Evolutionary conservation across 92 coral and sea anemone species (phyloP).

Genomic region (Anthopleura xanthogrammica): DNA sequence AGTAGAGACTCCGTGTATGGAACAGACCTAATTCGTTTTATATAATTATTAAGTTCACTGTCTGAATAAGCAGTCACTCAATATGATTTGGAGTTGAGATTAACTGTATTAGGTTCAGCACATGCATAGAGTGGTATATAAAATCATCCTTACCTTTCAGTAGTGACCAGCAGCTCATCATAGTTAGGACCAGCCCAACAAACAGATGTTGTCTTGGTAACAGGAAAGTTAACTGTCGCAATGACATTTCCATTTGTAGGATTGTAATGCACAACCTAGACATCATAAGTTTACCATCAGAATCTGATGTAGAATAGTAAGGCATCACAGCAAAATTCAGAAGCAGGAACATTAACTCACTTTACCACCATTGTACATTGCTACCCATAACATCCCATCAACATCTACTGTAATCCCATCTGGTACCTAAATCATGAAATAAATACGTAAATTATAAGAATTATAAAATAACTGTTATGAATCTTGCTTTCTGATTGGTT

Average conservation of each 20-base stretch:
- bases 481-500: neutral
- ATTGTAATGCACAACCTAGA: conserved; percentile 61
- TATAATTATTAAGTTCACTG: neutral
- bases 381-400: conserved; percentile 94
- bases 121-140: no score
- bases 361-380: conserved; percentile 89
- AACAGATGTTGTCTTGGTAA: conserved; percentile 68
- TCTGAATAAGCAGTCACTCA: no score
- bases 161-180: conserved; percentile 75
- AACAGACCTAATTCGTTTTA: no score
- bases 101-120: no score
- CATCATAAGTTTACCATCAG: neutral
- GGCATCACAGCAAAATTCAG: no score
- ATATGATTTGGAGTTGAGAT: no score
- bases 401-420: conserved; percentile 90
- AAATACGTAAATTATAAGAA: neutral
- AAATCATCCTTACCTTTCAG: conserved; percentile 49
- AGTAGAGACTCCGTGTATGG: no score
- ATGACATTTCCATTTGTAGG: conserved; percentile 57
- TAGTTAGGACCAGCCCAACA: conserved; percentile 79
- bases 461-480: neutral
- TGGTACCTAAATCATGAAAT: conserved; percentile 50
- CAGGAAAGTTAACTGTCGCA: conserved; percentile 62
- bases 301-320: no score
- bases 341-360: conserved; percentile 29